phyloP scores from a whole-genome alignment of 2,797 vertebrate genomes.

The Paratrypauchen microcephalus region DNA sequence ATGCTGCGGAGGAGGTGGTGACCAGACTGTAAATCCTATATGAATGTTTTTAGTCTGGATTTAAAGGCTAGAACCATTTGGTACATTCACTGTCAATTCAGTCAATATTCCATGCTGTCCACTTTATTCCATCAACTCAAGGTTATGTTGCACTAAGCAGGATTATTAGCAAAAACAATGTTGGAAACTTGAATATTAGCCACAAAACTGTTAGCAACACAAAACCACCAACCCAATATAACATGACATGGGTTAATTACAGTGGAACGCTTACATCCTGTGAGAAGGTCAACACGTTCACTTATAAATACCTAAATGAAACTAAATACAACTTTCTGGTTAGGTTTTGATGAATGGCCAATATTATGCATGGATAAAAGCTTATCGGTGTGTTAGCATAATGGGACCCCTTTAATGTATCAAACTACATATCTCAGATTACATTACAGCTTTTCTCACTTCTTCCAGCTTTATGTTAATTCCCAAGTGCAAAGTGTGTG shows the following conservation, averaged over 20 bases:
- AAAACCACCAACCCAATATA: neutral
- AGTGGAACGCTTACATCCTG: neutral
- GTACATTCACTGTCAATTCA: neutral
- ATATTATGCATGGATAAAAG: neutral
- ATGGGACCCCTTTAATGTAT: neutral
- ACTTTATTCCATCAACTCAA: neutral
- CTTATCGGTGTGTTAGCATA: neutral
- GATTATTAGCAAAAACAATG: no score
- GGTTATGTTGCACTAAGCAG: neutral
- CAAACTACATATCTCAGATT: slow-evolving; percentile 35
- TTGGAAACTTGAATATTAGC: no score
- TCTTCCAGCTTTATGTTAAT: slow-evolving; percentile 42
- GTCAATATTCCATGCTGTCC: neutral
- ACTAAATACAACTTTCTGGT: neutral
- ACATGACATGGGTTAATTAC: neutral
- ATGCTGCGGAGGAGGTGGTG: neutral
- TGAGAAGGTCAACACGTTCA: neutral
- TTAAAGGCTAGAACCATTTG: neutral
- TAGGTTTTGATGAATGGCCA: neutral
- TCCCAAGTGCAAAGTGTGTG: slow-evolving; percentile 50
- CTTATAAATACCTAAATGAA: neutral
- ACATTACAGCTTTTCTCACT: slow-evolving; percentile 39
- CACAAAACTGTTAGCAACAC: no score
- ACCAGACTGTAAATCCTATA: neutral
- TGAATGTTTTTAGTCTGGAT: neutral